Evolutionary conservation across 1,140 invertebrate species (phyloP).

Genomic region (Drosophila ananassae): DNA sequence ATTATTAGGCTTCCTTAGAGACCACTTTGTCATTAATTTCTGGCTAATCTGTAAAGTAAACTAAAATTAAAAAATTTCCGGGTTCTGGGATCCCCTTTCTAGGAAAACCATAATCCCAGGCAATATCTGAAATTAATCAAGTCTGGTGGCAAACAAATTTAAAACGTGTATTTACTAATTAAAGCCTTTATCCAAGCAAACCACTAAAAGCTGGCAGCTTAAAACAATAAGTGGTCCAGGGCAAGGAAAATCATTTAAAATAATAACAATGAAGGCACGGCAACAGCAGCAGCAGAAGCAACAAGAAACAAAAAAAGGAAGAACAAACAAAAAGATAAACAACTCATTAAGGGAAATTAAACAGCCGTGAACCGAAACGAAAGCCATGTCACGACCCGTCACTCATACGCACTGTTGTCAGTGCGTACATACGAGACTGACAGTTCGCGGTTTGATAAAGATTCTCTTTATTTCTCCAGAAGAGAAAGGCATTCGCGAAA

Average conservation of each 20-base stretch:
- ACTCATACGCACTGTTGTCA: conserved; percentile 68
- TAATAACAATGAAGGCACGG: conserved; percentile 49
- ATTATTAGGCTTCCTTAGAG: not conserved
- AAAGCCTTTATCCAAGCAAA: conserved; percentile 35
- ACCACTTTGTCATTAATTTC: not conserved
- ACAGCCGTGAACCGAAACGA: conserved; percentile 65
- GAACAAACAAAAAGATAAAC: conserved; percentile 62
- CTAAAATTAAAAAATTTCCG: not conserved
- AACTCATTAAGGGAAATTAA: conserved; percentile 79
- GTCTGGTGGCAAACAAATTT: conserved; percentile 15
- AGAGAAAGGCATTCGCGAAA: conserved; percentile 19
- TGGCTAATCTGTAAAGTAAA: not conserved
- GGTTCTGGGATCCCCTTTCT: not conserved
- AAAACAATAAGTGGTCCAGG: conserved; percentile 28
- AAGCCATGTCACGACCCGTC: conserved; percentile 64
- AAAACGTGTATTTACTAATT: conserved; percentile 46
- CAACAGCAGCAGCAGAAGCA: conserved; percentile 20
- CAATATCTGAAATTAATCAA: not conserved
- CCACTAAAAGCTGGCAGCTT: conserved; percentile 36
- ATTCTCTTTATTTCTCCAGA: conserved; percentile 16
- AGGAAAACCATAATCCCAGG: not conserved
- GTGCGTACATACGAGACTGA: conserved; percentile 56
- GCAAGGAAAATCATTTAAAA: conserved; percentile 59
- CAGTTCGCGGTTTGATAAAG: conserved; percentile 50
- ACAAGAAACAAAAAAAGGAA: not conserved